These are phyloP conservation scores for Micoletzkya japonica DNA, from an alignment of 2,888 invertebrate genomes.

Conservation along the genomic window DNA sequence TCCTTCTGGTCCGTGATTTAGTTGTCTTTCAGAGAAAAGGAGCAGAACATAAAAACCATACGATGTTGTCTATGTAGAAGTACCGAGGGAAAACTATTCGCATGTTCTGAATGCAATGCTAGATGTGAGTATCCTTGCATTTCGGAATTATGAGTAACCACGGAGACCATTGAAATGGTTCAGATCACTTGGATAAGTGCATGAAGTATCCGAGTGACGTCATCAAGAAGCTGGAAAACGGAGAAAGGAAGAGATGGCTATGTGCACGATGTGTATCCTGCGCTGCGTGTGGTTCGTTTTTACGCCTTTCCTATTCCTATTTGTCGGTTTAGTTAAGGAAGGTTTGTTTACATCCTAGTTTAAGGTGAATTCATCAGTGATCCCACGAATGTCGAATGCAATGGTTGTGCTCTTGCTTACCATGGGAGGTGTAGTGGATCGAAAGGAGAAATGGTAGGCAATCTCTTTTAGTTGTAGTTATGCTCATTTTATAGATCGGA, in stretches of 20 bases:
- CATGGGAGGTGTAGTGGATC: conserved; percentile 38
- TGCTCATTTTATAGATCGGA: neutral
- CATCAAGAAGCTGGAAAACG: conserved; percentile 9
- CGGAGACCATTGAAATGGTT: neutral
- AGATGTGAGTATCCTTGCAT: conserved; percentile 7
- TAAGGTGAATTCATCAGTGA: conserved; percentile 36
- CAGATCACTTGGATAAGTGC: conserved; percentile 34
- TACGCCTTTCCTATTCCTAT: neutral
- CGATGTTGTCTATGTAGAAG: conserved; percentile 15
- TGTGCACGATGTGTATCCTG: conserved; percentile 24
- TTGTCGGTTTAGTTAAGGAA: neutral
- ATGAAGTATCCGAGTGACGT: conserved; percentile 28
- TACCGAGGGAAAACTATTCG: conserved; percentile 4
- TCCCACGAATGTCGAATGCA: conserved; percentile 41
- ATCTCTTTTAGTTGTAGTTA: too few relatives aligned
- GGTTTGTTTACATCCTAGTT: too few relatives aligned
- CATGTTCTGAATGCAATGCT: conserved; percentile 18
- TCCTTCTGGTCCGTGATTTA: too few relatives aligned
- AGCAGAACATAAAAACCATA: neutral
- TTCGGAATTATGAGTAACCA: neutral
- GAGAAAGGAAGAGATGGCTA: conserved; percentile 27
- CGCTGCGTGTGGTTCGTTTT: conserved; percentile 13
- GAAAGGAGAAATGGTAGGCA: conserved; percentile 16
- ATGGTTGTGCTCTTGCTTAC: conserved; percentile 35
- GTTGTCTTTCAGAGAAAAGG: neutral